Base-by-base conservation (phyloP, 2,888 invertebrate genomes). In the Biston betularia region DNA sequence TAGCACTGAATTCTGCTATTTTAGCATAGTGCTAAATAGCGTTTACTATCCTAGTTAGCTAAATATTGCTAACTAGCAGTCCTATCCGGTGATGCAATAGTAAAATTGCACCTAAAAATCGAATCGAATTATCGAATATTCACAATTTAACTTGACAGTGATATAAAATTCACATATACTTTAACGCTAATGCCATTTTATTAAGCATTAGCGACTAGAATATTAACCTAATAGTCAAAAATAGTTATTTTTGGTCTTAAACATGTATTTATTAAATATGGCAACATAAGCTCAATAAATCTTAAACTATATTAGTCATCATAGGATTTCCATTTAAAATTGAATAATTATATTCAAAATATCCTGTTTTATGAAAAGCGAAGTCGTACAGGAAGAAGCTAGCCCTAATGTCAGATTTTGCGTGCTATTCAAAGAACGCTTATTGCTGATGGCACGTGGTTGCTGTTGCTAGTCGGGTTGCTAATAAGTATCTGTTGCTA, bases 171-270 rank as follows among this genome's bases (percentile, higher is more conserved):
- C 38, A 38, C 9, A 38, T 38, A 38, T 38, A 8, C 38, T 38
- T 38, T 50, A 34, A 53, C 15, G 38, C 52, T 15, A 11, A 14
- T 24, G 24, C 24, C 3, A n/a, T 33, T 33, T 42, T n/a, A 33
- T 42, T 24, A 24, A 33, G n/a, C n/a, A 42, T 40, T 54, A 38
- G 6, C 38, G 6, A 38, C 3, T 44, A 54, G 7, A 44, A 40
- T 53, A 38, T 14, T 40, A n/a, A 45, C 7, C n/a, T 53, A 53
- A 6, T 38, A 52, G 35, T 42, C 24, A 12, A n/a, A 40, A 24
- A 40, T 11, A 40, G 12, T 12, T 54, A 54, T 54, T 54, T 54
- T 54, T 54, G 54, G 54, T 54, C 54, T 33, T 42, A 24, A 54
- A 54, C 4, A 10, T 42, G 40, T 40, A n/a, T n/a, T n/a, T 38